Percentiles rank a stretch among this genome's conserved stretches.
Conservation (phyloP, 2,888 invertebrate genomes). For the Cyclophora albipunctata region DNA sequence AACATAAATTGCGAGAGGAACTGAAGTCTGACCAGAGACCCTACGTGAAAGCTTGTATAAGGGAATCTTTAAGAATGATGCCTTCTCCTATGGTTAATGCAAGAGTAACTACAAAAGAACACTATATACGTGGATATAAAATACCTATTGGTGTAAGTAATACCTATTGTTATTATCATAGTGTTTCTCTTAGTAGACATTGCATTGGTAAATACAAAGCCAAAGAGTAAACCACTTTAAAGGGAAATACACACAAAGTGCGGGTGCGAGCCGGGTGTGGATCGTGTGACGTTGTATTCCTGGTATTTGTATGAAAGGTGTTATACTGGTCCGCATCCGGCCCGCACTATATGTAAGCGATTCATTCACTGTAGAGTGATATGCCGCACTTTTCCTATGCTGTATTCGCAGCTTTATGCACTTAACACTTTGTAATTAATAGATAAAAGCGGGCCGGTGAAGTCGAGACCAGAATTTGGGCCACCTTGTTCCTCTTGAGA, state of each 20-base stretch:
- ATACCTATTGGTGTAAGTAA: constrained; percentile 75
- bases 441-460: too few relatives aligned
- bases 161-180: background rate
- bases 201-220: background rate
- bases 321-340: background rate
- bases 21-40: background rate
- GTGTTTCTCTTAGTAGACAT: background rate
- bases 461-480: too few relatives aligned
- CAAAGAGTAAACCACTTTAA: background rate
- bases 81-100: constrained; percentile 76
- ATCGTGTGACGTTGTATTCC: too few relatives aligned
- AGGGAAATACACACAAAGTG: background rate
- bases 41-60: constrained; percentile 82
- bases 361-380: too few relatives aligned
- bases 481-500: too few relatives aligned
- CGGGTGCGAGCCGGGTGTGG: too few relatives aligned
- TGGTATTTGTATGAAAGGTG: too few relatives aligned
- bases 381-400: too few relatives aligned
- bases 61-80: constrained; percentile 78
- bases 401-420: too few relatives aligned
- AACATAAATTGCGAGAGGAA: too few relatives aligned
- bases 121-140: constrained; percentile 75
- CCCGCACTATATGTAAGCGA: background rate
- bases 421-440: too few relatives aligned
- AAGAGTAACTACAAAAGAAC: constrained; percentile 67